Base-by-base conservation (phyloP, 64 coral and sea anemone species). In the Porites lutea region DNA sequence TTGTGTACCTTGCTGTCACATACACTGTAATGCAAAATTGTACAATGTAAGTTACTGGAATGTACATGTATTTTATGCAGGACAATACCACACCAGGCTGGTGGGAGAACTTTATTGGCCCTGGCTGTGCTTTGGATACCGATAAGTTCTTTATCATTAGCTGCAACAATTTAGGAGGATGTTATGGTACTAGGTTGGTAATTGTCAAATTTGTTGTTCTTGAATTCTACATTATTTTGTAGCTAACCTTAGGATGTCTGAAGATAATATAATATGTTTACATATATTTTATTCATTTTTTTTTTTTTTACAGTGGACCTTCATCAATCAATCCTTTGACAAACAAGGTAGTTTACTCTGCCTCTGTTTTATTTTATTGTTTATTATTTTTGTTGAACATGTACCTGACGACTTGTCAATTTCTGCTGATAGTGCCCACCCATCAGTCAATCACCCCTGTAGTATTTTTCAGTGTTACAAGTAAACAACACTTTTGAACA, bases 21-120 rank as follows among this genome's bases (percentile, higher is more conserved):
- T 37, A 37, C 27, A 37, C 27, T 37, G 27, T 37, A 37, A 37
- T 37, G 27, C 27, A 37, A 37, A 37, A 37, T 37, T 37, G 3
- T 6, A 57, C 54, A 57, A 57, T 57, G 54, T 57, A 7, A 6
- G 27, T 37, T 37, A 57, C 22, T 37, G 2, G 9, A 8, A 87
- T 15, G 51, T 66, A 48, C 51, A n/a, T 37, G 27, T 37, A 27
- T 22, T 43, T 2, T 48, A 16, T 81, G 12, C 15, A 88, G 96
- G 89, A 98, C 8, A 98, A 98, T 81, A 84, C 96, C 43, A 89
- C 78, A 67, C 89, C 93, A 37, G 96, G 96, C 8, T 98, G 96
- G 96, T 98, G 96, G 96, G 96, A 98, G 57, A 95, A 72, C 53
- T 98, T 95, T 65, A 92, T 98, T 73, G 96, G 96, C 9, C 89